Base-by-base conservation (phyloP, 1,140 invertebrate genomes). In the Drosophila bocki region DNA sequence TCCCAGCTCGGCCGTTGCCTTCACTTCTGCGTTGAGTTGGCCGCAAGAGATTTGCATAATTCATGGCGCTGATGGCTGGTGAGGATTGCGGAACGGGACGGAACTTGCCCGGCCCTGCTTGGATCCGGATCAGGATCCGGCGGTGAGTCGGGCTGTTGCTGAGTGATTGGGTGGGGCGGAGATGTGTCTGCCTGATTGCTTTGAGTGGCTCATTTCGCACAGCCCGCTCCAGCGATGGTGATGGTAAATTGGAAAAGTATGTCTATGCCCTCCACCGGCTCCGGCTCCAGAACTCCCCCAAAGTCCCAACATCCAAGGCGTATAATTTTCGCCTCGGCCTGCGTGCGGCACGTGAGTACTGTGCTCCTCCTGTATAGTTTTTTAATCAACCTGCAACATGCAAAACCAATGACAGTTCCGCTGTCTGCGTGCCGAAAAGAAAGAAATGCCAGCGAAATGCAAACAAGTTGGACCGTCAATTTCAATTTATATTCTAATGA, bases 11-110 rank as follows among this genome's bases (percentile, higher is more conserved):
- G 33, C 58, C 74, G 35, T 15, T 57, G 44, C 22, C 71, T 29
- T 48, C 26, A 45, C 50, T 69, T 77, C 47, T 64, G 54, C 51
- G 64, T 61, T 65, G 69, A 74, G 81, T 85, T 84, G 67, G 85
- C 84, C 84, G 54, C 84, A 90, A 75, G 78, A 88, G 85, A 90
- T 90, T 88, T 88, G 69, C 85, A 88, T 88, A 90, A 88, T 88
- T 90, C 81, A 88, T 88, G 76, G 84, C 81, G 60, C 63, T 86
- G 82, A 75, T 71, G 76, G 81, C 63, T 75, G 76, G 54, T 45
- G 67, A 41, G 48, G 61, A 71, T 65, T 60, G 45, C 53, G 60
- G 76, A 44, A 64, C 57, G 75, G 75, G 67, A 56, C 5, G 53
- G 35, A 54, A 6, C 22, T 22, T 58, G 17, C 45, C 39, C 35